Conservation (phyloP, 2,113 vertebrate genomes). For the Phyllostomus hastatus region DNA sequence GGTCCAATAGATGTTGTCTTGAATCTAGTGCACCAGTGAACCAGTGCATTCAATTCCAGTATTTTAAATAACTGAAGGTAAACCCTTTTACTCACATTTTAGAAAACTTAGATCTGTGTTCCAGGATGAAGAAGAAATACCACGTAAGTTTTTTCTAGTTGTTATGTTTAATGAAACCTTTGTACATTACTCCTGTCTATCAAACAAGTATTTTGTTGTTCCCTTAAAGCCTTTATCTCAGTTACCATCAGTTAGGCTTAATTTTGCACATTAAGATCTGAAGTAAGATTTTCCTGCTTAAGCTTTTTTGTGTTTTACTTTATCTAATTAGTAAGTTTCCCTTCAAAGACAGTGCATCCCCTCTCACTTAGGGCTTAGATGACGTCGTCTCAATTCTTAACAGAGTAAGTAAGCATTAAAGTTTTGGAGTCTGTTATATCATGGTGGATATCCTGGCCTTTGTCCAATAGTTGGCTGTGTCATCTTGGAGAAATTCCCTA, state of each 20-base stretch:
- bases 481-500: not conserved
- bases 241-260: not conserved
- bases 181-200: not conserved
- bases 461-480: not conserved
- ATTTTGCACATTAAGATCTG: conserved; percentile 3
- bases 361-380: not conserved
- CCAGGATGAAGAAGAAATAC: not conserved
- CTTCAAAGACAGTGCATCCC: not conserved
- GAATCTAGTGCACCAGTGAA: not conserved
- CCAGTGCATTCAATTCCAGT: not conserved
- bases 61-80: conserved; percentile 1
- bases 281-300: not conserved
- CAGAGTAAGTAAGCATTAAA: not conserved
- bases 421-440: not conserved
- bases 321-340: not conserved
- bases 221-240: not conserved
- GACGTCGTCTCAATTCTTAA: not conserved
- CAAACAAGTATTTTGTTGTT: conserved; percentile 8
- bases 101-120: not conserved
- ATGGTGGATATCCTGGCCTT: not conserved
- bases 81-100: not conserved
- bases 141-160: not conserved
- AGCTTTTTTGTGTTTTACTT: not conserved
- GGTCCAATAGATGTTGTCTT: not conserved
- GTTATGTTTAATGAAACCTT: not conserved